Conservation (phyloP, 2,113 vertebrate species). For the Laticauda laticaudata region DNA sequence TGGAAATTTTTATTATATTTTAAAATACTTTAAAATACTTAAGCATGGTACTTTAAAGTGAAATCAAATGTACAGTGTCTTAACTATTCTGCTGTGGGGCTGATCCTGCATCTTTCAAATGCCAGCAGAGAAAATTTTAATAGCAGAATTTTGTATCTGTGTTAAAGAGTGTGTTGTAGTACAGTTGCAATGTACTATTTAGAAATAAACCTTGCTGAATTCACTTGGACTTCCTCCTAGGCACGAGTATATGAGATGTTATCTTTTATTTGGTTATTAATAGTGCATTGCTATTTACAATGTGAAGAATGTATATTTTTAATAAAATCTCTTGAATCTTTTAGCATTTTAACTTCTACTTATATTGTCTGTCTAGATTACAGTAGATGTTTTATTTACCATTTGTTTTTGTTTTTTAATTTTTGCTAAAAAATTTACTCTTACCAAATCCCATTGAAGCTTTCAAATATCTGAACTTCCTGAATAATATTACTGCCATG, state of each 20-base stretch:
- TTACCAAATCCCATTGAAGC: background rate
- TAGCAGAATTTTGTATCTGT: background rate
- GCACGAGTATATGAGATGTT: background rate
- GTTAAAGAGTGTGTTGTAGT: background rate
- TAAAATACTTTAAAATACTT: background rate
- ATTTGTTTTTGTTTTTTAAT: background rate
- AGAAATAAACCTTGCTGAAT: background rate
- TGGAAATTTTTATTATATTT: background rate
- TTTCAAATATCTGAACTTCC: background rate
- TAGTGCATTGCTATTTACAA: background rate
- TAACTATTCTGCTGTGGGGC: background rate
- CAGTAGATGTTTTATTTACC: background rate
- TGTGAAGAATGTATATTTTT: background rate
- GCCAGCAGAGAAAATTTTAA: background rate
- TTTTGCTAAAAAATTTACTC: background rate
- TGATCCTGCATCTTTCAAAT: background rate
- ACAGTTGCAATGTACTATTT: background rate
- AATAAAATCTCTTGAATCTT: background rate
- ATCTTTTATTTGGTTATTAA: slow-evolving; percentile 4
- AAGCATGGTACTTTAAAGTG: background rate
- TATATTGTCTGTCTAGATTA: background rate
- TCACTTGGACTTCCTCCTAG: background rate
- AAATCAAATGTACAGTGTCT: background rate
- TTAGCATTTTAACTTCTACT: background rate
- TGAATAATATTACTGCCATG: background rate